Conservation (phyloP, 2,888 invertebrate genomes). For the Gandaritis pyraliata region DNA sequence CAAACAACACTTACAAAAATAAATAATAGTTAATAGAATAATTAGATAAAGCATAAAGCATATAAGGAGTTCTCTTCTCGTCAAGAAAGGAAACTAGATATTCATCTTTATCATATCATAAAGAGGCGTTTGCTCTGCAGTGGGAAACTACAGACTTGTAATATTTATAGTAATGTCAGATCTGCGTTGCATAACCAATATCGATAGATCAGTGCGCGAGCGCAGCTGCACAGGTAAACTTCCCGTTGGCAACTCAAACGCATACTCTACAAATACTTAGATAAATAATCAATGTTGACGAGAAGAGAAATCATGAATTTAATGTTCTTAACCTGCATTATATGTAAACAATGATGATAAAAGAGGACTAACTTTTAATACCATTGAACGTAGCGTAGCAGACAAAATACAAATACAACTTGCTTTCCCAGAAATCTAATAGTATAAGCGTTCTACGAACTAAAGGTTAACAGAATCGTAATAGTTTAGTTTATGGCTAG, state of each 20-base stretch:
- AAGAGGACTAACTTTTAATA: too few relatives aligned
- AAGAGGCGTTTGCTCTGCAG: background rate
- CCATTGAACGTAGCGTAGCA: too few relatives aligned
- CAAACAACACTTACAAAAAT: conserved; percentile 2
- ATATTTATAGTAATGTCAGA: background rate
- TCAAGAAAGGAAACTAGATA: background rate
- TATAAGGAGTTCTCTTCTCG: background rate
- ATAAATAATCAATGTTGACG: conserved; percentile 31
- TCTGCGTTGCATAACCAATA: conserved; percentile 20
- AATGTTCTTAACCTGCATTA: background rate
- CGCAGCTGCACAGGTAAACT: conserved; percentile 32
- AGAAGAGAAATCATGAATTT: background rate
- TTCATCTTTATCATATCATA: background rate
- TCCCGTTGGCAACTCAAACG: conserved; percentile 39
- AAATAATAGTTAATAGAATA: background rate
- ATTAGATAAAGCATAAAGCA: background rate
- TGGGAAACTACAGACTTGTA: too few relatives aligned
- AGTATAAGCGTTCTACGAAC: too few relatives aligned
- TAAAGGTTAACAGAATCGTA: too few relatives aligned
- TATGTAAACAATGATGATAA: too few relatives aligned
- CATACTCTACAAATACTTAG: conserved; percentile 31
- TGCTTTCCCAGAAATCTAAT: too few relatives aligned
- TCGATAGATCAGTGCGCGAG: conserved; percentile 5
- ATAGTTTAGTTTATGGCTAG: background rate
- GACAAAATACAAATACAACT: too few relatives aligned